Conservation (phyloP, 2,888 invertebrate genomes). For the Metacarcinus magister region DNA sequence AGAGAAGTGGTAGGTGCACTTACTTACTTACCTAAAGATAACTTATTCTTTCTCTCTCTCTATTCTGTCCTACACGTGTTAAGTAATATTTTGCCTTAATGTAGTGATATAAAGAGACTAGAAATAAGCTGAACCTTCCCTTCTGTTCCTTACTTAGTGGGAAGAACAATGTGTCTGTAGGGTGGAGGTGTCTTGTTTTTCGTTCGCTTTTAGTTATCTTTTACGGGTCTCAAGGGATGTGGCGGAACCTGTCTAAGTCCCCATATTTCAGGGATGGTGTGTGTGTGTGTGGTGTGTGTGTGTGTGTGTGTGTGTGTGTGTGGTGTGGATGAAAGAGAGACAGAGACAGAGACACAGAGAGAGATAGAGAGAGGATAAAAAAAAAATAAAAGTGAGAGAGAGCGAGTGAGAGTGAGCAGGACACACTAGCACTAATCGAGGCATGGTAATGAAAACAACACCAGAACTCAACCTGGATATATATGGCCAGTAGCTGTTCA, state of each 20-base stretch:
- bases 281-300: slow-evolving; percentile 26
- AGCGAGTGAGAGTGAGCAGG: too few relatives aligned
- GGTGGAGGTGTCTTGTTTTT: not conserved
- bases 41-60: too few relatives aligned
- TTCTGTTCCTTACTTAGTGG: not conserved
- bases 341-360: not conserved
- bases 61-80: too few relatives aligned
- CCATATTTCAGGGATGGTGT: not conserved
- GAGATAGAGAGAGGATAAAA: too few relatives aligned
- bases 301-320: not conserved
- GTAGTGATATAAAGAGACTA: too few relatives aligned
- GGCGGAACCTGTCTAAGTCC: not conserved
- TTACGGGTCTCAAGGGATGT: too few relatives aligned
- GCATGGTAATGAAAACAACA: not conserved
- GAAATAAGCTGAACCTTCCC: not conserved
- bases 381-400: too few relatives aligned
- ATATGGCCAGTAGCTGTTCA: not conserved
- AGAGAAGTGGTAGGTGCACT: too few relatives aligned
- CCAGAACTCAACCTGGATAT: not conserved
- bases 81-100: too few relatives aligned
- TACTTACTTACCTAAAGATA: too few relatives aligned
- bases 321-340: not conserved
- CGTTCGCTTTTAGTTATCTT: not conserved
- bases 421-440: not conserved
- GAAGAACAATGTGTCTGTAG: not conserved